Base-by-base conservation (phyloP, 2,113 vertebrate species). In the Phycodurus eques region DNA sequence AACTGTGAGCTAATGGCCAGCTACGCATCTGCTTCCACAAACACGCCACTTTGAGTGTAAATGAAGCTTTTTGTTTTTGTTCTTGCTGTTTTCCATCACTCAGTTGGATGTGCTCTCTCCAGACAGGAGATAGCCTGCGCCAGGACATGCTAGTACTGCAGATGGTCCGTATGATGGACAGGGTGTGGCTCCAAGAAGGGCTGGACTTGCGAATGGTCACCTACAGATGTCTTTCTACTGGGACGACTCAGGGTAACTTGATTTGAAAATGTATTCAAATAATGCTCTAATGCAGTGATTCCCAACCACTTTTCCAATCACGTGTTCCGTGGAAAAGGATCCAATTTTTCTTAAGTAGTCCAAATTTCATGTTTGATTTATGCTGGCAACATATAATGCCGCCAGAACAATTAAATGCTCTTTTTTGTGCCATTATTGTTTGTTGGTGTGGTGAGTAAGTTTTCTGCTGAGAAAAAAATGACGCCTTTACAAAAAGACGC, bases 131-230 rank as follows among this genome's bases (percentile, higher is more conserved):
- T 0, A 94, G 96, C 88, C 92, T 99, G 77, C 92, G 94, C n/a
- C 97, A 99, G 91, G 97, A 99, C 93, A 97, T 98, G 97, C 90
- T 99, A 85, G 94, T 96, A 0, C 92, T 99, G 77, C 97, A 99
- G 90, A 95, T 96, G 74, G 96, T 98, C 60, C 94, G 93, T 35
- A 92, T 95, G 83, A 97, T 99, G 96, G 94, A 96, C 90, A 93
- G 92, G 70, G 92, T 97, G 75, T 98, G 97, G 97, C 93, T 96
- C 44, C 93, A 95, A 85, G 94, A 96, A 68, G 96, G 95, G 33
- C 88, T 98, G 87, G 95, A 99, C 81, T 94, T 99, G 94, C 92
- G 92, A 72, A 99, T 99, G 95, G 94, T 99, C 88, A 96, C 94
- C 65, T 98, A 95, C 89, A 94, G 93, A 65, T 99, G 97, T 89